A percentile compares a stretch with the other conserved stretches of the same genome.
phyloP scores from a whole-genome alignment of 1,140 invertebrate genomes.

The Caenorhabditis briggsae region DNA sequence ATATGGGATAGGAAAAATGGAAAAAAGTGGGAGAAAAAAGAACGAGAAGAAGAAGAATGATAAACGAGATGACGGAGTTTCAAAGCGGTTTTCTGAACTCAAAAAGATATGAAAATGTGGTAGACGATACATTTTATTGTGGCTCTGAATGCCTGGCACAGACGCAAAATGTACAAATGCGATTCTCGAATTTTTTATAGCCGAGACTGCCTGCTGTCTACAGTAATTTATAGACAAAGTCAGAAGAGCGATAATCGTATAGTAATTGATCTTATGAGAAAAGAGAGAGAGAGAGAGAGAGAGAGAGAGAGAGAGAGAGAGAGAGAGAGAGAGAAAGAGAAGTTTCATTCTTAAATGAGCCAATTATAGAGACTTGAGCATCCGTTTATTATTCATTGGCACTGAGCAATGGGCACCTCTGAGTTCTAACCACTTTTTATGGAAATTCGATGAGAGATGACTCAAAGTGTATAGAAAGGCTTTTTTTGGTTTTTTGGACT shows the following conservation, averaged over 20 bases:
- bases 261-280: too few species aligned
- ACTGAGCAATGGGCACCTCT: background rate
- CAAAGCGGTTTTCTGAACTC: background rate
- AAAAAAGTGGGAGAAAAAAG: background rate
- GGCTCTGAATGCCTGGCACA: background rate
- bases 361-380: constrained; percentile 9
- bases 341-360: constrained; percentile 20
- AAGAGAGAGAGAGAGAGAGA: background rate
- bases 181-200: background rate
- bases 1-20: background rate
- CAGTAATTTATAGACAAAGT: too few species aligned
- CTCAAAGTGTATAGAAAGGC: background rate
- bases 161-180: background rate
- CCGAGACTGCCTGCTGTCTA: too few species aligned
- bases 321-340: background rate
- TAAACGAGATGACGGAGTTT: constrained; percentile 6
- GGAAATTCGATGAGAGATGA: background rate
- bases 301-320: background rate
- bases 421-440: background rate
- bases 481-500: constrained; percentile 14
- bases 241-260: too few species aligned
- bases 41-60: constrained; percentile 2
- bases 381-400: constrained; percentile 12
- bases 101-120: background rate
- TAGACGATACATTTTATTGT: constrained; percentile 4